Evolutionary conservation across 1,140 invertebrate genomes (phyloP).

Genomic region (Zaprionus kolodkinae): DNA sequence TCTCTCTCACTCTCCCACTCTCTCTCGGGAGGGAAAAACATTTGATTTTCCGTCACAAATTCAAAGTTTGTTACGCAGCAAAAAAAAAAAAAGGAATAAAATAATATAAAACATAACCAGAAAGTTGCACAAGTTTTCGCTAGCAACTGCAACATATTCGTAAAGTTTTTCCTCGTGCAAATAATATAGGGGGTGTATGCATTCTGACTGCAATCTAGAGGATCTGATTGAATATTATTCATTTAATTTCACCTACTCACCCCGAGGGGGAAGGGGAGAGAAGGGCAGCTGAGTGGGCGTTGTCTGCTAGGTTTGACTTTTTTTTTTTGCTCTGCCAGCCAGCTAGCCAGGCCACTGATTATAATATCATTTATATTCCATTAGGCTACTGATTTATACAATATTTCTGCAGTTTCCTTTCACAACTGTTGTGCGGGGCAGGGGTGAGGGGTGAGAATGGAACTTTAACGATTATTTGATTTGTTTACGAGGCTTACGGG

Average conservation of each 20-base stretch:
- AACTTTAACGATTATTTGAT: constrained; percentile 49
- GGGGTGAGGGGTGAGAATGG: neutral
- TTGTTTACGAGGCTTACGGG: constrained; percentile 33
- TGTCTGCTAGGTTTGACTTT: neutral
- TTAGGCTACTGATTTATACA: constrained; percentile 43
- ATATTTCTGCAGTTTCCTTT: constrained; percentile 28
- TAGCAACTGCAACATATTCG: neutral
- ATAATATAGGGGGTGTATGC: neutral
- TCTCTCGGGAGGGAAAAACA: neutral
- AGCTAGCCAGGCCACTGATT: neutral
- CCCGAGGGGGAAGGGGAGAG: neutral
- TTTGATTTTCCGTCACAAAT: constrained; percentile 10
- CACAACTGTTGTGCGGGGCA: neutral
- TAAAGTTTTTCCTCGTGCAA: neutral
- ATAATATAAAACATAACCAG: neutral
- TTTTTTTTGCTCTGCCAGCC: neutral
- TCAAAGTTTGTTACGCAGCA: neutral
- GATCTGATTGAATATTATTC: constrained; percentile 3
- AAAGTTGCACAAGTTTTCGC: constrained; percentile 1
- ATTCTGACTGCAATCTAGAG: neutral
- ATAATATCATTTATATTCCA: constrained; percentile 40
- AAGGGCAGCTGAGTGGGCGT: too few relatives aligned
- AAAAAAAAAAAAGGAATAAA: neutral
- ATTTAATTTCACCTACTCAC: neutral
- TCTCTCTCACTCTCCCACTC: too few relatives aligned